Percentiles rank a stretch among this genome's conserved stretches.
phyloP scores from a whole-genome alignment of 2,888 invertebrate genomes.

The Caprella mutica region DNA sequence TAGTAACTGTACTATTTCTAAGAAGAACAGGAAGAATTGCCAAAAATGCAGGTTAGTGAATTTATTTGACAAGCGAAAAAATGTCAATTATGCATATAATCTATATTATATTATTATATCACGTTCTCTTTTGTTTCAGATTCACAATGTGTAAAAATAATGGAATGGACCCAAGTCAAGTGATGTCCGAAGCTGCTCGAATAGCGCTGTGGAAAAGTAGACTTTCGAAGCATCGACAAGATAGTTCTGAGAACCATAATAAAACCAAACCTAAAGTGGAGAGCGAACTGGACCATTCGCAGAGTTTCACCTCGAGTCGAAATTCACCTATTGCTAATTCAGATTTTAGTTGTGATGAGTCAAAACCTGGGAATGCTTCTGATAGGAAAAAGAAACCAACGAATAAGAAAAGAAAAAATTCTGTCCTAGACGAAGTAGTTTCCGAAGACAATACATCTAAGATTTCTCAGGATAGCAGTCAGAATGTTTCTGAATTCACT shows the following conservation, averaged over 20 bases:
- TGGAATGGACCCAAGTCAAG: conserved; percentile 42
- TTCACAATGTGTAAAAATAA: conserved; percentile 39
- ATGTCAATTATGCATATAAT: too few species aligned
- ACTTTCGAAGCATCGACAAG: conserved; percentile 19
- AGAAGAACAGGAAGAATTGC: conserved; percentile 39
- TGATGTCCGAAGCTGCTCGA: conserved; percentile 40
- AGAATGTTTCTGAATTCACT: not conserved
- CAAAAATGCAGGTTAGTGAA: conserved; percentile 38
- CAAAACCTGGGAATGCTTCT: too few species aligned
- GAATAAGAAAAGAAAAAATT: conserved; percentile 7
- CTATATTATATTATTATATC: too few species aligned
- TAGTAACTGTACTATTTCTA: conserved; percentile 38
- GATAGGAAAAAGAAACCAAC: conserved; percentile 12
- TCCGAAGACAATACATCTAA: not conserved
- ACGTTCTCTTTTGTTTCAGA: conserved; percentile 6
- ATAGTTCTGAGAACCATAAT: too few species aligned
- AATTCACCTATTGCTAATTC: too few species aligned
- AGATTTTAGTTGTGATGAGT: too few species aligned
- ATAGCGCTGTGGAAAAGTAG: conserved; percentile 36
- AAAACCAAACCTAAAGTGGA: too few species aligned
- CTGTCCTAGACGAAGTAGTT: not conserved
- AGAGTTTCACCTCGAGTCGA: too few species aligned
- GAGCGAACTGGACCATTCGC: too few species aligned
- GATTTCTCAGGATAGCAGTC: not conserved
- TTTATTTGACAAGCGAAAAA: too few species aligned